phyloP scores from a whole-genome alignment of 1,140 invertebrate genomes.

The Brachionus asplanchnoidis region DNA sequence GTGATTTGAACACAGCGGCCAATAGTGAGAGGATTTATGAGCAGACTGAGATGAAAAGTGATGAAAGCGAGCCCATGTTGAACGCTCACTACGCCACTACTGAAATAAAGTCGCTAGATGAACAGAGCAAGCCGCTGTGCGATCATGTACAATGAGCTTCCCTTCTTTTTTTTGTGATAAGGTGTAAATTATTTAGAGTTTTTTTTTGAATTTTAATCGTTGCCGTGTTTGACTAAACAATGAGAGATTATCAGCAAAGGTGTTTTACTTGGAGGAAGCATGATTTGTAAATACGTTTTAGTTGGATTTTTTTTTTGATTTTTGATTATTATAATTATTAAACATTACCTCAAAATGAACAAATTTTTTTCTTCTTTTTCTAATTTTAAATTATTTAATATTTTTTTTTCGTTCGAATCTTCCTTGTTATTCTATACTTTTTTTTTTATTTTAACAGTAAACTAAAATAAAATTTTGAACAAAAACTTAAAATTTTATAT shows the following conservation, averaged over 20 bases:
- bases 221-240: background rate
- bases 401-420: background rate
- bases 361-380: background rate
- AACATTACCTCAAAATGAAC: background rate
- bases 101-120: background rate
- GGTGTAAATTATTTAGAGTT: background rate
- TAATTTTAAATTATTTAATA: conserved; percentile 18
- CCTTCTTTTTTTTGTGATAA: background rate
- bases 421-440: background rate
- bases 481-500: too few relatives aligned
- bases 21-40: conserved; percentile 1
- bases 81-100: background rate
- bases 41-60: background rate
- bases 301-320: background rate
- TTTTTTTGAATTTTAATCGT: background rate
- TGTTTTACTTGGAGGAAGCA: background rate
- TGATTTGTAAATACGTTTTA: background rate
- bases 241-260: background rate
- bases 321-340: too few relatives aligned
- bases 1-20: background rate
- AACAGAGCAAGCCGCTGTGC: background rate
- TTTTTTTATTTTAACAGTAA: conserved; percentile 12
- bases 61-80: conserved; percentile 32
- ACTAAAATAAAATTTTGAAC: background rate
- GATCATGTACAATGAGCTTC: background rate